phyloP scores from a whole-genome alignment of 1,140 invertebrate genomes.

The Formica exsecta region DNA sequence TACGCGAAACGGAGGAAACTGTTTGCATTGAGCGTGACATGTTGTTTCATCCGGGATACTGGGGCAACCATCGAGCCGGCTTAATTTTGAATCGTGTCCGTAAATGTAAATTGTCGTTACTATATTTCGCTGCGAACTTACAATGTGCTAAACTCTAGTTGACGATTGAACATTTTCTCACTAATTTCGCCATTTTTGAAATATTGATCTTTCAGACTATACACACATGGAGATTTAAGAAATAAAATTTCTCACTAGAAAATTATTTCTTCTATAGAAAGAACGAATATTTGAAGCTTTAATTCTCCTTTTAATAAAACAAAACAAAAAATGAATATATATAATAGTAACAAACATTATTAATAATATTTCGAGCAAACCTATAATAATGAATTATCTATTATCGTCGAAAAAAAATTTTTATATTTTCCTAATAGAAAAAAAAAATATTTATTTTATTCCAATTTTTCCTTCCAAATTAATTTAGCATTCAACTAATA shows the following conservation, averaged over 20 bases:
- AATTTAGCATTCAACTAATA: slow-evolving; percentile 8
- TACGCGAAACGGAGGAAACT: slow-evolving; percentile 6
- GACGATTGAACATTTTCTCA: background rate
- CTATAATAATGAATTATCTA: background rate
- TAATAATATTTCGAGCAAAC: background rate
- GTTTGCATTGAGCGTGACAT: background rate
- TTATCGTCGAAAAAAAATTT: background rate
- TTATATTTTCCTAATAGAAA: background rate
- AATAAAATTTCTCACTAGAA: background rate
- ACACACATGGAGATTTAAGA: background rate
- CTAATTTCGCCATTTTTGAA: background rate
- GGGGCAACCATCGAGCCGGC: background rate
- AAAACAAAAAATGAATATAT: too few relatives aligned
- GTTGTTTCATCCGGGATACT: background rate
- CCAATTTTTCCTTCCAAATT: background rate
- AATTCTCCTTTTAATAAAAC: background rate
- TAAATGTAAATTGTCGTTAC: slow-evolving; percentile 17
- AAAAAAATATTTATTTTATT: background rate
- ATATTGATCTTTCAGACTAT: background rate
- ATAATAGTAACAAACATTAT: too few relatives aligned
- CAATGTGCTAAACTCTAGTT: background rate
- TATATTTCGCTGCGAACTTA: background rate
- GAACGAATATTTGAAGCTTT: background rate
- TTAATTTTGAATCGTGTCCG: slow-evolving; percentile 1
- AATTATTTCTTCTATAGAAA: background rate